These are phyloP conservation scores for Eonycteris spelaea DNA, from an alignment of 2,113 vertebrate genomes.

Conservation along the genomic window DNA sequence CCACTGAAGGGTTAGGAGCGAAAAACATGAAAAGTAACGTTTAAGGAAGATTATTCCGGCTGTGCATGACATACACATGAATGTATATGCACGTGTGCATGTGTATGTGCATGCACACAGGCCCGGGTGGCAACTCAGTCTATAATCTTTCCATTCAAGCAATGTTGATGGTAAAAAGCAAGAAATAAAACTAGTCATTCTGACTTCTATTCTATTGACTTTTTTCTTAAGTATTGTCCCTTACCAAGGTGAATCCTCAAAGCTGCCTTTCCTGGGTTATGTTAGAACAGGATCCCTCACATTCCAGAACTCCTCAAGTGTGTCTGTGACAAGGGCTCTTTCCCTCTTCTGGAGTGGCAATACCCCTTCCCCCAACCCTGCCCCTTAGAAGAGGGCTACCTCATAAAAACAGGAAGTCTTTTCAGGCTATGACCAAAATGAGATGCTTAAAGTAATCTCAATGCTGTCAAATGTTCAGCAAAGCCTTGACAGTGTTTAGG, in stretches of 20 bases:
- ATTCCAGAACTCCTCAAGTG: neutral
- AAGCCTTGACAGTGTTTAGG: slow-evolving; percentile 41
- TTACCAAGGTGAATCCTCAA: neutral
- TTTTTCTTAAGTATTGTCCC: neutral
- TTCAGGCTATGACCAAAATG: slow-evolving; percentile 59
- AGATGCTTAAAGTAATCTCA: slow-evolving; percentile 52
- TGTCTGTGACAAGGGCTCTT: neutral
- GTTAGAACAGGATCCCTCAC: neutral
- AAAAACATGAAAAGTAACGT: neutral
- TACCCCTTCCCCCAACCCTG: fast-evolving
- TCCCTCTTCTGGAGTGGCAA: neutral
- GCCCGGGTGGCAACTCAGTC: neutral
- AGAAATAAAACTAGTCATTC: neutral
- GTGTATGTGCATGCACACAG: neutral
- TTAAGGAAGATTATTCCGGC: neutral
- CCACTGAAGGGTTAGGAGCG: neutral
- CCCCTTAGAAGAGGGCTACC: neutral
- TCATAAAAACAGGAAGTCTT: slow-evolving; percentile 42
- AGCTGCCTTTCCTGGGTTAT: neutral
- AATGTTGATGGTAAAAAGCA: neutral
- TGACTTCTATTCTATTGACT: neutral
- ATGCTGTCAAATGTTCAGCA: slow-evolving; percentile 39
- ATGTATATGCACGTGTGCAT: too few species aligned
- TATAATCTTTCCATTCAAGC: neutral
- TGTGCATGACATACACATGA: neutral